Conservation (phyloP, 2,888 invertebrate species). For the Cosmopolites sordidus region DNA sequence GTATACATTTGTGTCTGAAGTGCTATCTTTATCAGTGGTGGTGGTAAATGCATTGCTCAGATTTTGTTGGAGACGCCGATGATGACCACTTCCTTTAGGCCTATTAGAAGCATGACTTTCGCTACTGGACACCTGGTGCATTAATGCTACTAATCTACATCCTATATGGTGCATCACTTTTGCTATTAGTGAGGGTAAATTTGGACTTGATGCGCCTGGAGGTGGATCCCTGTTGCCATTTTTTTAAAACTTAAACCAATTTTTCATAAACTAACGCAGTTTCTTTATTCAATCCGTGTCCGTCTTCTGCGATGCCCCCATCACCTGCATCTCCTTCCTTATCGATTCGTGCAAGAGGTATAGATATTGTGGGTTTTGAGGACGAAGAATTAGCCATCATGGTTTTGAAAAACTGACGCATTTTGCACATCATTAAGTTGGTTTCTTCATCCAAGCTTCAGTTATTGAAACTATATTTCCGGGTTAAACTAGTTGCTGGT, state of each 20-base stretch:
- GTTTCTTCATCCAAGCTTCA: slow-evolving; percentile 94
- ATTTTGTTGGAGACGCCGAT: slow-evolving; percentile 56
- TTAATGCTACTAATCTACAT: slow-evolving; percentile 77
- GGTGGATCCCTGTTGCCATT: slow-evolving; percentile 57
- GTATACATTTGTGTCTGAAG: slow-evolving; percentile 56
- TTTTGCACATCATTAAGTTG: slow-evolving; percentile 91
- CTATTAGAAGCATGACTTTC: slow-evolving; percentile 58
- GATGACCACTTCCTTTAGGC: slow-evolving; percentile 58
- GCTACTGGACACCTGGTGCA: slow-evolving; percentile 87
- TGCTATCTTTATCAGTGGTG: slow-evolving; percentile 69
- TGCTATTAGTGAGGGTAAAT: slow-evolving; percentile 79
- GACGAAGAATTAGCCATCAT: slow-evolving; percentile 67
- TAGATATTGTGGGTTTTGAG: slow-evolving; percentile 54
- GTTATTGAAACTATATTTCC: slow-evolving; percentile 89
- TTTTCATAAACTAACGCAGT: slow-evolving; percentile 85
- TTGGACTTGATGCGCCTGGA: slow-evolving; percentile 51
- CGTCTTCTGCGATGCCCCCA: slow-evolving; percentile 50
- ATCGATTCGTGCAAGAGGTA: slow-evolving; percentile 41
- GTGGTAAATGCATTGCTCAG: slow-evolving; percentile 57
- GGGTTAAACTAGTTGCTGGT: slow-evolving; percentile 60
- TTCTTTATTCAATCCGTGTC: slow-evolving; percentile 60
- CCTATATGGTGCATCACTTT: slow-evolving; percentile 93
- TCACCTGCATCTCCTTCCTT: slow-evolving; percentile 55
- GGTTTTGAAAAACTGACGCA: slow-evolving; percentile 88
- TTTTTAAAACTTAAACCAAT: slow-evolving; percentile 77